Percentiles rank a stretch among this genome's conserved stretches.
These are phyloP conservation scores for Drosophila leonis DNA, from an alignment of 2,888 invertebrate species.

Conservation along the genomic window DNA sequence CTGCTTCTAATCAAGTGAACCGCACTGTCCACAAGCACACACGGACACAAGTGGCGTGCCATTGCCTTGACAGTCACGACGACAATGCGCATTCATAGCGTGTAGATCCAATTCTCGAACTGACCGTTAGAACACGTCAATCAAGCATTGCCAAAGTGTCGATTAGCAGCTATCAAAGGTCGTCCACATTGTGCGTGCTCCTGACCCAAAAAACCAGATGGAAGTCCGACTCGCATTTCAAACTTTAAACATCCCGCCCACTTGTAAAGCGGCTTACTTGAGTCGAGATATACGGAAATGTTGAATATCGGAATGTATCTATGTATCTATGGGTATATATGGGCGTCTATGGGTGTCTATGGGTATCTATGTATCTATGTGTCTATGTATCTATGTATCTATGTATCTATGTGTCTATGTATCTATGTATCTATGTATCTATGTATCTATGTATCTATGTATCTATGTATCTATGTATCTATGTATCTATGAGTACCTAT, in stretches of 20 bases:
- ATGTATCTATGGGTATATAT: not conserved
- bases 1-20: not conserved
- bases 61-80: not conserved
- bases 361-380: not conserved
- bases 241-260: not conserved
- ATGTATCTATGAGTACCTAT: not conserved
- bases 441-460: slow-evolving; percentile 1
- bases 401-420: not conserved
- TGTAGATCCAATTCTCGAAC: not conserved
- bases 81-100: not conserved
- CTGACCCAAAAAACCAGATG: slow-evolving; percentile 20
- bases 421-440: slow-evolving; percentile 2
- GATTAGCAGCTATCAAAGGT: slow-evolving; percentile 29
- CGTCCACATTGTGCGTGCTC: slow-evolving; percentile 9
- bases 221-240: not conserved
- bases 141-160: slow-evolving; percentile 5
- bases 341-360: not conserved
- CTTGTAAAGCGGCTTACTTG: not conserved
- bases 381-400: slow-evolving; percentile 1
- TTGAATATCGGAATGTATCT: not conserved
- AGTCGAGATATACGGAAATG: not conserved
- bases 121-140: slow-evolving; percentile 32
- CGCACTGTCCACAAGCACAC: not conserved
- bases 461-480: slow-evolving; percentile 4
- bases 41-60: not conserved